Evolutionary conservation across 37 sponge, comb jelly and placozoan genomes (phyloP), one percentile per base, ranked within the genome.

Genomic region (Aplysina aerophoba): DNA sequence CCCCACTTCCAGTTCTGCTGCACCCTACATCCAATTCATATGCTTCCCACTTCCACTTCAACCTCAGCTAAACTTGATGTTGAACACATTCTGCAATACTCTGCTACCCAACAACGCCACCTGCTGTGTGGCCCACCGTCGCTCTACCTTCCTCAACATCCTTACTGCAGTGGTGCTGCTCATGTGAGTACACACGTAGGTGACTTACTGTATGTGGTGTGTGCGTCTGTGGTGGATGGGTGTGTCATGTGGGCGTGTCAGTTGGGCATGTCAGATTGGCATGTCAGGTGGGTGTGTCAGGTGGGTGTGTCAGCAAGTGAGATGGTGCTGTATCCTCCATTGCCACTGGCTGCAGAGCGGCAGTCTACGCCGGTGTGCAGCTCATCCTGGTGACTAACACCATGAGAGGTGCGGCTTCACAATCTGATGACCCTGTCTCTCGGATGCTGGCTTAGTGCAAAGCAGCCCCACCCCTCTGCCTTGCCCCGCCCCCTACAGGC

Each of bases 11-110:
- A 44, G 6, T 44, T 44, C 3, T 44, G n/a, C n/a, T n/a, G n/a
- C n/a, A n/a, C n/a, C n/a, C 50, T 44, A 44, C 50, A 44, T 44
- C 50, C 50, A n/a, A n/a, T n/a, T n/a, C n/a, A n/a, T n/a, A n/a
- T n/a, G n/a, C n/a, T n/a, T n/a, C n/a, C n/a, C n/a, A n/a, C n/a
- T n/a, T n/a, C 28, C 24, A 40, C 38, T 41, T 50, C 78, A 8
- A 21, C 20, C 4, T 12, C 44, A 21, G 24, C 11, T 75, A 54
- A 36, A 75, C 39, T 50, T 75, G 78, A 22, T 75, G 78, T 24
- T 75, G 38, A 75, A 75, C 78, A 44, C 53, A 8, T 75, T 75
- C 53, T 75, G 78, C 53, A 75, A 75, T 50, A 54, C 37, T 2
- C 0, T 22, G 21, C n/a, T 75, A 16, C 78, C 20, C 24, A 16